A percentile compares a stretch with the other conserved stretches of the same genome.
phyloP scores from a whole-genome alignment of 2,113 vertebrate species.

The Craseonycteris thonglongyai region DNA sequence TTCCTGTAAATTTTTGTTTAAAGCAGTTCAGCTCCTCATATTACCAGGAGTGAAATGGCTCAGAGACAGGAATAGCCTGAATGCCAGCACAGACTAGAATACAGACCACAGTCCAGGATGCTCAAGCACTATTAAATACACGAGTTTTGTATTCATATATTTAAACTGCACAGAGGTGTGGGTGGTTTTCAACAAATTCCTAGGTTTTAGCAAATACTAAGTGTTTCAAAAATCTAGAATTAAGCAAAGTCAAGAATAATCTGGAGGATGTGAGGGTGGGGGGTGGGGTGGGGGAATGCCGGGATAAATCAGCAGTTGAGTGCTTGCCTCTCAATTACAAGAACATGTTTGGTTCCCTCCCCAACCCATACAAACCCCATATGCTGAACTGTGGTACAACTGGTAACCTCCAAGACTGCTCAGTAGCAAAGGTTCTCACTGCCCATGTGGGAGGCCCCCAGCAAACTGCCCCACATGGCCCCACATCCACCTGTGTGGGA shows the following conservation, averaged over 20 bases:
- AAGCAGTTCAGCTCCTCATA: not conserved
- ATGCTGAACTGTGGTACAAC: too few species aligned
- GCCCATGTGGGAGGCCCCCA: too few species aligned
- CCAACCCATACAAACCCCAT: too few species aligned
- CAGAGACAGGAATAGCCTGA: not conserved
- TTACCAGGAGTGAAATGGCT: not conserved
- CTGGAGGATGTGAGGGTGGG: too few species aligned
- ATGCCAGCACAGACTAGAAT: not conserved
- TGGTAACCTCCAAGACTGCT: too few species aligned
- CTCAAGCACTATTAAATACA: not conserved
- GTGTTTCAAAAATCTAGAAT: conserved; percentile 13
- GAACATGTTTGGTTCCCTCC: too few species aligned
- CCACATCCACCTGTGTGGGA: too few species aligned
- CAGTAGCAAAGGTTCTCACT: too few species aligned
- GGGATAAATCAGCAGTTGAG: too few species aligned
- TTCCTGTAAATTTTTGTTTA: not conserved
- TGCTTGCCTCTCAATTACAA: too few species aligned
- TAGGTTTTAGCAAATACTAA: not conserved
- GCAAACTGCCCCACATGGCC: too few species aligned
- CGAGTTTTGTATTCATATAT: not conserved
- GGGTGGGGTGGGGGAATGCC: too few species aligned
- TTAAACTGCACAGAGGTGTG: not conserved
- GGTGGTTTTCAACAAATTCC: not conserved
- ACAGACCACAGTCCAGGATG: not conserved
- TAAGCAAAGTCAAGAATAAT: not conserved